A percentile compares a stretch with the other conserved stretches of the same genome.
phyloP scores from a whole-genome alignment of 2,113 vertebrate genomes.

The Eudyptes chrysolophus region DNA sequence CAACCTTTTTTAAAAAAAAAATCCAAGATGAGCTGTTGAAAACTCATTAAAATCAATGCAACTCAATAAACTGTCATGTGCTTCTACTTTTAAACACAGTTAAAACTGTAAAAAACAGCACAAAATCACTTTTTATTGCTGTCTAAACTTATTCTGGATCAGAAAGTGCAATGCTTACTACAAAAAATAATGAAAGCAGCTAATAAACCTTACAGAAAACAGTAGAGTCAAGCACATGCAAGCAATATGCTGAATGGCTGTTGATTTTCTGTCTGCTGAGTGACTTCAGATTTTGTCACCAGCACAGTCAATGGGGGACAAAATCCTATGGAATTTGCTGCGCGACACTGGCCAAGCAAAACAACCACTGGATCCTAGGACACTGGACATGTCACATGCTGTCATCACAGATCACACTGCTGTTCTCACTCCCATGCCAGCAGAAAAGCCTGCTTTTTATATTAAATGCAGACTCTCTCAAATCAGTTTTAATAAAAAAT shows the following conservation, averaged over 20 bases:
- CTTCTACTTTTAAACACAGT: conserved; percentile 49
- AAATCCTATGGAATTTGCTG: conserved; percentile 79
- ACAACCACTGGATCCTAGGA: conserved; percentile 70
- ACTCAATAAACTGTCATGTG: conserved; percentile 23
- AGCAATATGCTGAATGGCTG: conserved; percentile 49
- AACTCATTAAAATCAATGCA: conserved; percentile 51
- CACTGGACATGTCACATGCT: conserved; percentile 71
- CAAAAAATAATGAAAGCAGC: conserved; percentile 58
- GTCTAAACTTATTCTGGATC: conserved; percentile 50
- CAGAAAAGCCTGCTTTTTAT: conserved; percentile 58
- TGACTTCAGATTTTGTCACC: conserved; percentile 82
- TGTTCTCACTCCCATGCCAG: conserved; percentile 80
- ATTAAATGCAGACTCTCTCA: conserved; percentile 59
- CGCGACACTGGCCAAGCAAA: conserved; percentile 78
- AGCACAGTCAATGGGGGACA: conserved; percentile 79
- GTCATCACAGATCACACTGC: conserved; percentile 75
- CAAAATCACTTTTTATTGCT: conserved; percentile 45
- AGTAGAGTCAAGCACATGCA: conserved; percentile 52
- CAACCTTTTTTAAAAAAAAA: neutral
- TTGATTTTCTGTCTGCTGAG: conserved; percentile 77
- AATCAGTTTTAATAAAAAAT: conserved; percentile 65
- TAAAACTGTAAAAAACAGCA: conserved; percentile 21
- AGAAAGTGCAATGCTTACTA: conserved; percentile 53
- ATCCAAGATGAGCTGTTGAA: conserved; percentile 41
- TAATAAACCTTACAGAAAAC: conserved; percentile 59